Conservation (phyloP, 2,888 invertebrate genomes). For the Eudasyphora cyanicolor region DNA sequence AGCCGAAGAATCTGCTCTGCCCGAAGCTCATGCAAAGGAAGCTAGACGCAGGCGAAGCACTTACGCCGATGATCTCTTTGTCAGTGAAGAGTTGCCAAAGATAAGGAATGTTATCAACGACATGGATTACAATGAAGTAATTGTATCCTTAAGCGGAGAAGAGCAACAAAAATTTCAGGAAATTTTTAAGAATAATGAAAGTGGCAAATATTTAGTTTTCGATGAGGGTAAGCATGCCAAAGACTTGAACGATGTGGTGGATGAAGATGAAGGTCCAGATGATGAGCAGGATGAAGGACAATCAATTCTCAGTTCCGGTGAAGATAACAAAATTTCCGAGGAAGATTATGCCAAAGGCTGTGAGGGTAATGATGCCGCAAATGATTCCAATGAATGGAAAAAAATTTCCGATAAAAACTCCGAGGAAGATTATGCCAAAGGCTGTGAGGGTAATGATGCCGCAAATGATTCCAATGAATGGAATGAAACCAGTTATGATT, state of each 20-base stretch:
- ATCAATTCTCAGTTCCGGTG: no score
- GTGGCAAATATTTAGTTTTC: not conserved
- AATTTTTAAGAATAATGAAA: not conserved
- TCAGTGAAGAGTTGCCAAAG: not conserved
- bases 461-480: conserved; percentile 69
- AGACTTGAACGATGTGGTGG: not conserved
- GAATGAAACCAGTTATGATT: conserved; percentile 70
- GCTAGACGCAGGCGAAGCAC: not conserved
- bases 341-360: conserved; percentile 75
- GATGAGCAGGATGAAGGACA: no score
- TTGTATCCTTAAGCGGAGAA: conserved; percentile 1
- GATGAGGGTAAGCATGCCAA: not conserved
- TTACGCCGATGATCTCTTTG: not conserved
- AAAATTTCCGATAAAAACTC: conserved; percentile 51
- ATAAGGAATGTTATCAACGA: no score
- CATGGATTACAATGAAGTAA: not conserved
- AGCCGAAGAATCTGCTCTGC: not conserved
- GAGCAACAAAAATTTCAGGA: not conserved
- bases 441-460: conserved; percentile 72
- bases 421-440: conserved; percentile 73
- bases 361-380: conserved; percentile 69
- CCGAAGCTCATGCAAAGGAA: not conserved
- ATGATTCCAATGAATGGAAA: conserved; percentile 57
- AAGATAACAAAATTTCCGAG: conserved; percentile 59
- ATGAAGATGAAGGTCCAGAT: not conserved